Percentiles rank a stretch among this genome's conserved stretches.
These are phyloP conservation scores for Thalpophila matura DNA, from an alignment of 2,888 invertebrate species.

Conservation along the genomic window DNA sequence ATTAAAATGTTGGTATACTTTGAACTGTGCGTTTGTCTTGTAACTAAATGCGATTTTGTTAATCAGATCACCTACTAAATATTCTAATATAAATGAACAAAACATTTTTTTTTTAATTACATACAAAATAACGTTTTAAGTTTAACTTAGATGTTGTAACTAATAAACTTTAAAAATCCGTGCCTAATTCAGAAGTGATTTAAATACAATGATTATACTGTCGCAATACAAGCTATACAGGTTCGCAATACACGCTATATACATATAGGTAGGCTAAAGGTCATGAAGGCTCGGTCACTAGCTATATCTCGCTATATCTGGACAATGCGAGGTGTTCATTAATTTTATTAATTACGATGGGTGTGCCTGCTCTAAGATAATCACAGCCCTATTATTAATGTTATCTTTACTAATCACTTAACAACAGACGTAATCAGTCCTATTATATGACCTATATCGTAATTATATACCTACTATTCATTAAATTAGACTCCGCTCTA, in stretches of 20 bases:
- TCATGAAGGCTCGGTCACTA: slow-evolving; percentile 4
- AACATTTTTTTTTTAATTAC: neutral
- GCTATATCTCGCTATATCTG: neutral
- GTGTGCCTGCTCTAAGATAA: neutral
- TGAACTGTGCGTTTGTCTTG: neutral
- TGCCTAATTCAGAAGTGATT: no score
- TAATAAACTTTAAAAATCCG: no score
- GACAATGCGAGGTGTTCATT: slow-evolving; percentile 40
- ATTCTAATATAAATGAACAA: no score
- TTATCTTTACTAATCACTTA: slow-evolving; percentile 9
- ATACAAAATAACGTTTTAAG: neutral
- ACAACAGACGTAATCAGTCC: neutral
- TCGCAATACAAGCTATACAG: neutral
- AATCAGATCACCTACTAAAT: neutral
- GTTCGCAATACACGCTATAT: neutral
- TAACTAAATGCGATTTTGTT: neutral
- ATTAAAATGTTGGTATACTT: neutral
- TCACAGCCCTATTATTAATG: neutral
- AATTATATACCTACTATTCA: no score
- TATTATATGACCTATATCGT: no score
- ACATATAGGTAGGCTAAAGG: slow-evolving; percentile 5
- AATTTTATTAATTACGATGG: slow-evolving; percentile 33
- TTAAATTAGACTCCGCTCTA: no score
- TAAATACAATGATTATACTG: neutral
- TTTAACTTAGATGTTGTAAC: no score